These are phyloP conservation scores for Nothura maculosa DNA, from an alignment of 2,797 vertebrate genomes.

Conservation along the genomic window DNA sequence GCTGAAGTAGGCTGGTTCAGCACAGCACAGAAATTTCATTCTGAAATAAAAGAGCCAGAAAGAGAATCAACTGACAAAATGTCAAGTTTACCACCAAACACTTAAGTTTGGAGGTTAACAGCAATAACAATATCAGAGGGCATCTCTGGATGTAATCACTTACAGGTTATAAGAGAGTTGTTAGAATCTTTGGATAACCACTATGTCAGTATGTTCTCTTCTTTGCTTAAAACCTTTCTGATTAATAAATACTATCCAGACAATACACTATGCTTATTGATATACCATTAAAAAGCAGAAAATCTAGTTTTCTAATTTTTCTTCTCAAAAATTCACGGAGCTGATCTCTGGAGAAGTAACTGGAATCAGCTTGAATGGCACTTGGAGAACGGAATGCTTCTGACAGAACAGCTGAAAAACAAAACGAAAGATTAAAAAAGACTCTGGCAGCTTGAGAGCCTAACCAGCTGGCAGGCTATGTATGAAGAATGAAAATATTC, in stretches of 20 bases:
- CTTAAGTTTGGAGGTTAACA: not conserved
- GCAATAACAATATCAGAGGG: not conserved
- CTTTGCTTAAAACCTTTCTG: not conserved
- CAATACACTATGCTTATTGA: not conserved
- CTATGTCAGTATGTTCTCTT: not conserved
- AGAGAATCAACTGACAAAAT: not conserved
- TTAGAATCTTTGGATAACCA: not conserved
- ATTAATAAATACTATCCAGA: not conserved
- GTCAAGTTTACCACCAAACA: not conserved
- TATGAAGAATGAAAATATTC: slow-evolving; percentile 22
- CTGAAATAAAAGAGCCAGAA: not conserved
- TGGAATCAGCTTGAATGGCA: not conserved
- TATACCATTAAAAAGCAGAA: not conserved
- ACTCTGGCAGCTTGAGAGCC: not conserved
- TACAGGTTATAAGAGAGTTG: not conserved
- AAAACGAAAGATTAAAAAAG: slow-evolving; percentile 22
- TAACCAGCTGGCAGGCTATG: not conserved
- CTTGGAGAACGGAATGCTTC: not conserved
- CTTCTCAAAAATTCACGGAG: not conserved
- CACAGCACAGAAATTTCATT: not conserved
- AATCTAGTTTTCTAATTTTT: not conserved
- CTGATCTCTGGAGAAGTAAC: not conserved
- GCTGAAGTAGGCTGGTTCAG: not conserved
- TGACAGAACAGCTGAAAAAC: slow-evolving; percentile 19
- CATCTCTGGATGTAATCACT: not conserved